Conservation (phyloP, 2,797 vertebrate species). For the Cirrhinus molitorella region DNA sequence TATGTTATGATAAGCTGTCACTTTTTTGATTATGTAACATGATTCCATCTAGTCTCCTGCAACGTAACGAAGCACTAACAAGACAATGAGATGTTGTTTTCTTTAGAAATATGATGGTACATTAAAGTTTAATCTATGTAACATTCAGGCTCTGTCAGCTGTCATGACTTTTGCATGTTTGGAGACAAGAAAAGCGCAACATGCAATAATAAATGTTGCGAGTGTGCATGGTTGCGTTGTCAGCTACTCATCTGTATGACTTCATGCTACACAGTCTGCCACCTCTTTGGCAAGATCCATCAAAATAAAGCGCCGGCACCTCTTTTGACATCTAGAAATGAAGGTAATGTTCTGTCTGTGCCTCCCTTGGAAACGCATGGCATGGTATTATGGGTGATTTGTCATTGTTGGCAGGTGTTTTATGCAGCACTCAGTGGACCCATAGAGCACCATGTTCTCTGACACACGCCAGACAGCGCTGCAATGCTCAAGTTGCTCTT, state of each 20-base stretch:
- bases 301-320: conserved; percentile 54
- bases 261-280: conserved; percentile 46
- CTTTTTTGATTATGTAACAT: not conserved
- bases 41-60: not conserved
- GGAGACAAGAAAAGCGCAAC: not conserved
- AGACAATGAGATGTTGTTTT: not conserved
- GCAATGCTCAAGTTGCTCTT: conserved; percentile 53
- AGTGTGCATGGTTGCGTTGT: conserved; percentile 1
- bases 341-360: conserved; percentile 65
- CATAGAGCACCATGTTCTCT: conserved; percentile 70
- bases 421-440: conserved; percentile 71
- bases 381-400: conserved; percentile 77
- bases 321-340: conserved; percentile 59
- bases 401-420: conserved; percentile 76
- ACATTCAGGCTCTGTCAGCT: not conserved
- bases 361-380: conserved; percentile 55
- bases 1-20: not conserved
- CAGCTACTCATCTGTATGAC: conserved; percentile 41
- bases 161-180: not conserved
- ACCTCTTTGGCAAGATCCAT: conserved; percentile 53
- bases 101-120: not conserved
- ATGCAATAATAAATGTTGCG: not conserved
- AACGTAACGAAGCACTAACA: not conserved
- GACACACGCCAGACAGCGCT: conserved; percentile 42
- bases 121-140: not conserved